A percentile compares a stretch with the other conserved stretches of the same genome.
phyloP scores from a whole-genome alignment of 2,888 invertebrate genomes.

The Brachypalpus laphriformis region DNA sequence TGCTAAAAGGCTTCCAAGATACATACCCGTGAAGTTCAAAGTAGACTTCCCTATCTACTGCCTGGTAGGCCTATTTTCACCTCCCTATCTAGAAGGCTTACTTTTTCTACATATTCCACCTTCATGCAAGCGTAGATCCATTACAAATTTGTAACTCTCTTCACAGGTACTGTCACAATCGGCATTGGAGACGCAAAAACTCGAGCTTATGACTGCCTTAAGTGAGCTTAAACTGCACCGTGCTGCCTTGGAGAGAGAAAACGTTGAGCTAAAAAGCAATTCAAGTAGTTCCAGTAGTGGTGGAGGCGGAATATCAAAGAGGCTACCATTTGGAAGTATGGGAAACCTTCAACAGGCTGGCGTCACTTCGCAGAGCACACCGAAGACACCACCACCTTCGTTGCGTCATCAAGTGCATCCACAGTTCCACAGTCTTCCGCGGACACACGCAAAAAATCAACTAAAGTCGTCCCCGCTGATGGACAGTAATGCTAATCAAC shows the following conservation, averaged over 20 bases:
- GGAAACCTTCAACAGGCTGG: constrained; percentile 79
- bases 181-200: constrained; percentile 95
- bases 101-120: too few species aligned
- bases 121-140: too few species aligned
- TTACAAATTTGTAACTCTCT: constrained; percentile 80
- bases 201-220: constrained; percentile 96
- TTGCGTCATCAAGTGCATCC: constrained; percentile 89
- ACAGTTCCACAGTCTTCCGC: constrained; percentile 92
- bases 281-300: constrained; percentile 79
- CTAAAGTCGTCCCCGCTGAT: constrained; percentile 60
- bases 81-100: too few species aligned
- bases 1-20: too few species aligned
- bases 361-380: constrained; percentile 72
- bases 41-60: too few species aligned
- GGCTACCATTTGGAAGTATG: constrained; percentile 81
- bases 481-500: constrained; percentile 78
- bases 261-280: constrained; percentile 88
- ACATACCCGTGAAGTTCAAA: too few species aligned
- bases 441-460: constrained; percentile 85
- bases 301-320: constrained; percentile 78
- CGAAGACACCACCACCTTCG: constrained; percentile 89
- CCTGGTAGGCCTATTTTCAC: too few species aligned
- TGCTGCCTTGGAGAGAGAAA: constrained; percentile 93
- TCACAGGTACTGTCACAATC: constrained; percentile 93
- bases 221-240: constrained; percentile 95